Percentiles rank a stretch among this genome's conserved stretches.
These are phyloP conservation scores for Aleiodes alternator DNA, from an alignment of 2,888 invertebrate species.

Conservation along the genomic window DNA sequence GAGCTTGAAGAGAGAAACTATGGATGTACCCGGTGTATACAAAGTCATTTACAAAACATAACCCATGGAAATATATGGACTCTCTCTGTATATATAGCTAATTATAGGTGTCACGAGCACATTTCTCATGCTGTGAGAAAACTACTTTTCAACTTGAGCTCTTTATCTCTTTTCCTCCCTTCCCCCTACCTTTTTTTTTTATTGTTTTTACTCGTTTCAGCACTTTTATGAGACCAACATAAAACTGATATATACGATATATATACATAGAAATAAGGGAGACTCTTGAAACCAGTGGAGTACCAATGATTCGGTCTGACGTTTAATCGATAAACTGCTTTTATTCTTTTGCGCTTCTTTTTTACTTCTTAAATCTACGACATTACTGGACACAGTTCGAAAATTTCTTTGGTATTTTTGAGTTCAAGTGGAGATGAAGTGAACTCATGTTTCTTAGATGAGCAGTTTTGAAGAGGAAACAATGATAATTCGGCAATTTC, in stretches of 20 bases:
- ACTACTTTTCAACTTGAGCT: neutral
- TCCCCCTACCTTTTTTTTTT: neutral
- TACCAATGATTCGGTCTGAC: slow-evolving; percentile 30
- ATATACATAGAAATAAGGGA: slow-evolving; percentile 6
- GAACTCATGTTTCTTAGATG: neutral
- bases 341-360: neutral
- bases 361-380: neutral
- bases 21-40: slow-evolving; percentile 12
- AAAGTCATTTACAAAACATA: slow-evolving; percentile 21
- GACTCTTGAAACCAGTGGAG: slow-evolving; percentile 1
- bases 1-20: neutral
- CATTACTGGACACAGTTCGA: neutral
- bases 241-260: slow-evolving; percentile 7
- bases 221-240: neutral
- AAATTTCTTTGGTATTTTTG: neutral
- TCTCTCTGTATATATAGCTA: neutral
- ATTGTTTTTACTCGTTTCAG: neutral
- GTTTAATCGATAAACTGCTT: slow-evolving; percentile 36
- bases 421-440: slow-evolving; percentile 6
- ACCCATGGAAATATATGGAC: slow-evolving; percentile 14
- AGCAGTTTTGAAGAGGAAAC: neutral
- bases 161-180: neutral
- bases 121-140: neutral
- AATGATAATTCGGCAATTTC: too few relatives aligned
- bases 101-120: slow-evolving; percentile 14